Percentiles rank a stretch among this genome's conserved stretches.
phyloP scores from a whole-genome alignment of 2,113 vertebrate genomes.

The Podiceps cristatus region DNA sequence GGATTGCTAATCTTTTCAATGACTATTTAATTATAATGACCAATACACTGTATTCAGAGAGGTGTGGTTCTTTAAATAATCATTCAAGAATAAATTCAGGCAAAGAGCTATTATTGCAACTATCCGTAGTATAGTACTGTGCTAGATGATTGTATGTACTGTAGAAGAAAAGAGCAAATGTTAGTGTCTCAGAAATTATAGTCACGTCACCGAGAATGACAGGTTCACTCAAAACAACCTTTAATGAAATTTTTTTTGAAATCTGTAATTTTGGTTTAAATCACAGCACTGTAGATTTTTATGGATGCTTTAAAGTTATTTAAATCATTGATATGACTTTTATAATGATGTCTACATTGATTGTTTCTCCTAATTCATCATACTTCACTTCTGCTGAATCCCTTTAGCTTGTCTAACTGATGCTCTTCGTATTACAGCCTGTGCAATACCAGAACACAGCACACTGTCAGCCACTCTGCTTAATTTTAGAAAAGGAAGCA shows the following conservation, averaged over 20 bases:
- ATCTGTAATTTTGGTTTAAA: constrained; percentile 5
- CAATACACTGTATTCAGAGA: rapidly evolving
- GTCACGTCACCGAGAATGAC: not conserved
- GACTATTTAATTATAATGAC: not conserved
- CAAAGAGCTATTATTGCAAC: not conserved
- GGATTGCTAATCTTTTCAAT: not conserved
- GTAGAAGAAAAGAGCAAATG: not conserved
- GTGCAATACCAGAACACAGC: not conserved
- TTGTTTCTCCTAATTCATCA: not conserved
- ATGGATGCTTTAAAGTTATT: not conserved
- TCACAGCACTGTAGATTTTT: not conserved
- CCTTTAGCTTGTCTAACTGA: not conserved
- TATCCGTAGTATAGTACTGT: not conserved
- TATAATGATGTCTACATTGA: not conserved
- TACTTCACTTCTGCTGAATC: not conserved
- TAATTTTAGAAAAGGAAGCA: not conserved
- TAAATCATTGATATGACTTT: not conserved
- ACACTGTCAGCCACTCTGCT: not conserved
- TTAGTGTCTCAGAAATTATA: not conserved
- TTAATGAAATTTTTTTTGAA: not conserved
- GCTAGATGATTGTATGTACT: not conserved
- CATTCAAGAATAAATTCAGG: not conserved
- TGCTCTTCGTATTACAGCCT: not conserved
- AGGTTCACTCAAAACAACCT: constrained; percentile 28
- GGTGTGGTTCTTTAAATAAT: not conserved